A percentile compares a stretch with the other conserved stretches of the same genome.
Evolutionary conservation across 2,113 vertebrate species (phyloP).

Genomic region (Cyprinus carpio): DNA sequence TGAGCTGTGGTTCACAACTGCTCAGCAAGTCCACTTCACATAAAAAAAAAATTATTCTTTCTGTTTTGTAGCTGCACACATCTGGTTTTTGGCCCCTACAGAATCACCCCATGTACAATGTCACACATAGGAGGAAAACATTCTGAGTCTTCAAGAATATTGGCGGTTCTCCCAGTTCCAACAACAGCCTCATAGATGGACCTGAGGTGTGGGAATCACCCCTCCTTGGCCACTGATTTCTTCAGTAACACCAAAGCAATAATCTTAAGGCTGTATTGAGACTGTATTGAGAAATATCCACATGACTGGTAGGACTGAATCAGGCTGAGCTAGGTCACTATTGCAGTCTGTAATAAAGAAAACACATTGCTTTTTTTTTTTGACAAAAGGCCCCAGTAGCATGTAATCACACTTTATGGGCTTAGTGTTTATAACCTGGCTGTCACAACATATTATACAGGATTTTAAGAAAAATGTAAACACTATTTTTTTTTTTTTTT

Average conservation of each 20-base stretch:
- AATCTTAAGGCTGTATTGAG: background rate
- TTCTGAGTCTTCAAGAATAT: too few relatives aligned
- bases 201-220: background rate
- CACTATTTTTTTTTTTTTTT: too few relatives aligned
- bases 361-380: background rate
- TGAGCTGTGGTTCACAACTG: background rate
- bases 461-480: too few relatives aligned
- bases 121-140: too few relatives aligned
- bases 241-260: background rate
- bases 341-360: background rate
- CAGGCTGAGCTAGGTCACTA: background rate
- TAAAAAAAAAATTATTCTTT: conserved; percentile 16
- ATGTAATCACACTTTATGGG: background rate
- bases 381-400: background rate
- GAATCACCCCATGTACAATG: background rate
- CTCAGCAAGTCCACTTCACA: conserved; percentile 5
- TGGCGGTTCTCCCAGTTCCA: background rate
- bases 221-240: background rate
- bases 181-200: background rate
- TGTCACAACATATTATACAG: background rate
- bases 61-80: background rate
- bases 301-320: background rate
- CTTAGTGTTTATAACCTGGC: background rate
- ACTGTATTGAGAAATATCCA: background rate
- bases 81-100: background rate